These are phyloP conservation scores for Acanthoscelides obtectus DNA, from an alignment of 2,888 invertebrate genomes.

Conservation along the genomic window DNA sequence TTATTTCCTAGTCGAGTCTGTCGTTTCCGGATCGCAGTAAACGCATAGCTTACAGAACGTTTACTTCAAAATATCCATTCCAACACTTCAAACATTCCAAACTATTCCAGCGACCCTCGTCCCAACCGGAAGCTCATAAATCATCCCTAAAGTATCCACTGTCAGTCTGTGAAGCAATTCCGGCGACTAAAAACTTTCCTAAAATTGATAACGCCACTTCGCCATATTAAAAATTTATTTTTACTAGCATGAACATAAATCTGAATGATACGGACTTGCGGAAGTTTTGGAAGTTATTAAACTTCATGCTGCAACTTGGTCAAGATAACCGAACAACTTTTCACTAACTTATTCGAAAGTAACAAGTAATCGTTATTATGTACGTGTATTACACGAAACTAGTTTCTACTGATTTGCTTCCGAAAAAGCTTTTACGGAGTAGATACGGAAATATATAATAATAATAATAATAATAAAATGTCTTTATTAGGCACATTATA, in stretches of 20 bases:
- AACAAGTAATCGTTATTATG: neutral
- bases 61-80: neutral
- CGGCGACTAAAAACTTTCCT: neutral
- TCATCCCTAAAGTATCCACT: neutral
- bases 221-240: neutral
- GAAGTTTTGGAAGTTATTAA: neutral
- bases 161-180: neutral
- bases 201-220: neutral
- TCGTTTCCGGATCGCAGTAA: too few species aligned
- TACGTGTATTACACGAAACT: neutral
- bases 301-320: neutral
- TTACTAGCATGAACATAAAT: neutral
- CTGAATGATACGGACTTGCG: neutral
- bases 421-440: neutral
- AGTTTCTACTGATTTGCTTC: neutral
- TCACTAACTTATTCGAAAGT: neutral
- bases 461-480: too few species aligned
- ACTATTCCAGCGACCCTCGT: neutral
- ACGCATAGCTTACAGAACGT: too few species aligned
- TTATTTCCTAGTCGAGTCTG: too few species aligned
- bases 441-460: too few species aligned
- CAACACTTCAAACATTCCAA: neutral
- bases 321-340: neutral
- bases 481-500: too few species aligned
- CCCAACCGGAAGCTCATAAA: neutral